phyloP scores from a whole-genome alignment of 2,113 vertebrate species.

The Sula dactylatra region DNA sequence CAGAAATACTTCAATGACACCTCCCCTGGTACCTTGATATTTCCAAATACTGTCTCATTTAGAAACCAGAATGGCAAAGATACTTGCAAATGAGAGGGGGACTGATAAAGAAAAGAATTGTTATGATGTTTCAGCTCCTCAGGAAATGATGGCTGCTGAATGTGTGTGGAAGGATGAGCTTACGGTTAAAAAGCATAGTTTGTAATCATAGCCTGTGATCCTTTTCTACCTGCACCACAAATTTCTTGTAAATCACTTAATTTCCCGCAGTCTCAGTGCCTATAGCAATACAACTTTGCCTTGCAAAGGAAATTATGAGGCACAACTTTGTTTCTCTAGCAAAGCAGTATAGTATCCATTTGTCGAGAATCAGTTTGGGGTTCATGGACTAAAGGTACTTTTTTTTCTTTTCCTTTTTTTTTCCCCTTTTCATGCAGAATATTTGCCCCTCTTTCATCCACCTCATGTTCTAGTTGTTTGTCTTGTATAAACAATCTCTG shows the following conservation, averaged over 20 bases:
- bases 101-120: background rate
- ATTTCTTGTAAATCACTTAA: background rate
- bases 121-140: background rate
- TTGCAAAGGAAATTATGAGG: background rate
- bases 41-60: background rate
- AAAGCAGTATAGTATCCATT: background rate
- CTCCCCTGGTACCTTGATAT: background rate
- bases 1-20: background rate
- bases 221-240: background rate
- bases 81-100: background rate
- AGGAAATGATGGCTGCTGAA: background rate
- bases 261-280: background rate
- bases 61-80: background rate
- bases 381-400: background rate
- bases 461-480: background rate
- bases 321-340: background rate
- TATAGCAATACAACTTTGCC: background rate
- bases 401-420: background rate
- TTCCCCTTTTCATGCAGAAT: background rate
- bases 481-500: background rate
- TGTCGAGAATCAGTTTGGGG: background rate
- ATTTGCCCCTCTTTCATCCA: background rate
- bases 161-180: background rate
- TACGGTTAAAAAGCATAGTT: background rate
- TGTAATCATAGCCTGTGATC: background rate